Conservation (phyloP, 2,113 vertebrate species). For the Pelecanus crispus region DNA sequence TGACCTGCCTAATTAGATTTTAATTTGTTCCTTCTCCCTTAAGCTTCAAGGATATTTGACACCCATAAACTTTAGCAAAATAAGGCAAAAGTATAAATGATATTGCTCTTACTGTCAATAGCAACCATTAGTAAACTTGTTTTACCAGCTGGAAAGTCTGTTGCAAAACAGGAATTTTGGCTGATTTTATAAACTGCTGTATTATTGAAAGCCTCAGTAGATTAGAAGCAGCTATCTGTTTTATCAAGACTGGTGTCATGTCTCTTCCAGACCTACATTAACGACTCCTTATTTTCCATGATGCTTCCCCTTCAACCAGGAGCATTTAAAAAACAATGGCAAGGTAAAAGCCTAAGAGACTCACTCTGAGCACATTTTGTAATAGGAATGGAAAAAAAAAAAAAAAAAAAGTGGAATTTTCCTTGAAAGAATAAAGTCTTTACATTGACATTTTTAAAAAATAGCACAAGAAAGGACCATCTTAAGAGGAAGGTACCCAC, state of each 20-base stretch:
- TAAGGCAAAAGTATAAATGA: not conserved
- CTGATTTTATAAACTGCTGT: conserved; percentile 31
- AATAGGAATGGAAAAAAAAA: not conserved
- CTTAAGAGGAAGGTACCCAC: not conserved
- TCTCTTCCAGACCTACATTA: conserved; percentile 55
- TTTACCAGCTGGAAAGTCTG: not conserved
- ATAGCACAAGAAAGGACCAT: not conserved
- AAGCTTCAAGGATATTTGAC: conserved; percentile 30
- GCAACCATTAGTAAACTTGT: not conserved
- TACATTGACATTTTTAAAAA: not conserved
- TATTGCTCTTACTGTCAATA: not conserved
- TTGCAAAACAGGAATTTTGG: not conserved
- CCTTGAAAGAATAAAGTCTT: not conserved
- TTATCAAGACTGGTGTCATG: conserved; percentile 44
- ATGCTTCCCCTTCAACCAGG: not conserved
- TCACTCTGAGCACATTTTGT: not conserved
- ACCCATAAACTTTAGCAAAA: not conserved
- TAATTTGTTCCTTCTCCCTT: conserved; percentile 49
- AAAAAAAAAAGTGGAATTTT: not conserved
- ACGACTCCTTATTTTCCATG: conserved; percentile 57
- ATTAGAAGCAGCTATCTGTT: conserved; percentile 45
- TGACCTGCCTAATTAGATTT: conserved; percentile 62
- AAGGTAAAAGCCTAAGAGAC: not conserved
- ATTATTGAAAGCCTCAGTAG: conserved; percentile 30
- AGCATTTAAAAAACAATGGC: not conserved